Conservation (phyloP, 1,140 invertebrate genomes). For the Heliconius congener region DNA sequence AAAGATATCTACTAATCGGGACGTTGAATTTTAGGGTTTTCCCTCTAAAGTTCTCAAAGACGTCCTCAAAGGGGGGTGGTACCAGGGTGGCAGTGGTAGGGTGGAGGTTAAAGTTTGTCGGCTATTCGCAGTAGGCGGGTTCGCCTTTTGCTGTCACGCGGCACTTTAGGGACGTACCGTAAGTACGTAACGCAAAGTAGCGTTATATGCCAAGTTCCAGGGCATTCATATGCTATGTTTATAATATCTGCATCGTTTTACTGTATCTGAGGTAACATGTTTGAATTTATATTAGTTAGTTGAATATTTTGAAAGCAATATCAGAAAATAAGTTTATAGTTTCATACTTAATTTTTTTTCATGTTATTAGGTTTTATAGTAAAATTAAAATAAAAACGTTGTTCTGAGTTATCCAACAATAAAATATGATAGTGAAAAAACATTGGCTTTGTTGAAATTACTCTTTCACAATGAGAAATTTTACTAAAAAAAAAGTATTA, state of each 20-base stretch:
- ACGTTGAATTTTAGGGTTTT: slow-evolving; percentile 77
- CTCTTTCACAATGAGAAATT: too few relatives aligned
- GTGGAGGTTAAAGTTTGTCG: slow-evolving; percentile 76
- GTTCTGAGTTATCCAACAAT: neutral
- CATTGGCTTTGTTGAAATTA: too few relatives aligned
- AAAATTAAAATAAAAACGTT: neutral
- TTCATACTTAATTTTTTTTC: neutral
- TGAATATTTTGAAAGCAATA: slow-evolving; percentile 4
- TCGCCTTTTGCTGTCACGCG: slow-evolving; percentile 76
- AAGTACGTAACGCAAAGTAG: slow-evolving; percentile 66
- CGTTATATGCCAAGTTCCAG: slow-evolving; percentile 56
- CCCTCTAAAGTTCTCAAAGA: slow-evolving; percentile 78
- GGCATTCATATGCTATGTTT: slow-evolving; percentile 38
- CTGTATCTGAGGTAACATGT: slow-evolving; percentile 4
- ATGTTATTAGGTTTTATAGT: neutral
- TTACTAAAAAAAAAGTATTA: too few relatives aligned
- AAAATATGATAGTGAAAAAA: too few relatives aligned
- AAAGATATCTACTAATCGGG: slow-evolving; percentile 78
- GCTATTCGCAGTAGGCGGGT: slow-evolving; percentile 71
- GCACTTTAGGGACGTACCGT: slow-evolving; percentile 76
- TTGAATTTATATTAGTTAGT: neutral
- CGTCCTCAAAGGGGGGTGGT: slow-evolving; percentile 76
- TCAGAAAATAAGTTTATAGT: neutral
- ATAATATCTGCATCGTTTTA: slow-evolving; percentile 37
- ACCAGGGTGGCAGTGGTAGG: slow-evolving; percentile 64